These are phyloP conservation scores for Ceyx erithaca DNA, from an alignment of 2,797 vertebrate genomes.

Conservation along the genomic window DNA sequence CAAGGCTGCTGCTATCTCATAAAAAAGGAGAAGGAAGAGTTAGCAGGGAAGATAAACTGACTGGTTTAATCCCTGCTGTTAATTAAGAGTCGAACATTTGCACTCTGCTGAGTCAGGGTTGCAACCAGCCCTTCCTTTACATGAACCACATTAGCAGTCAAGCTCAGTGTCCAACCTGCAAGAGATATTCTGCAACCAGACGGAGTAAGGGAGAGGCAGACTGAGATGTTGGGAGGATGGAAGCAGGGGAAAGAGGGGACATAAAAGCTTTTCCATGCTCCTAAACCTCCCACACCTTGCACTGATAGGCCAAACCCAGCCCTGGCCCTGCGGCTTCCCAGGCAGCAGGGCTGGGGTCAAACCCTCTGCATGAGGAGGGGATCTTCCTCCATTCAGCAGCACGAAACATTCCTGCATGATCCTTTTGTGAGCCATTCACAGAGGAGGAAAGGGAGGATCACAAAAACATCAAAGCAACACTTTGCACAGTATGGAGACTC, in stretches of 20 bases:
- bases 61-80: constrained; percentile 23
- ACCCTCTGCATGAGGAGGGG: background rate
- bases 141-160: background rate
- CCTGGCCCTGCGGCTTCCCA: too few relatives aligned
- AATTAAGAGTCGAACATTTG: constrained; percentile 27
- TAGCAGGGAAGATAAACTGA: constrained; percentile 42
- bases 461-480: background rate
- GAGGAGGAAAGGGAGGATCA: background rate
- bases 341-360: background rate
- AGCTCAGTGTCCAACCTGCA: accelerated
- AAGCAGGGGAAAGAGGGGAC: background rate
- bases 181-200: accelerated
- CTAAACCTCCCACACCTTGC: background rate
- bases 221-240: background rate
- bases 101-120: background rate
- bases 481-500: background rate
- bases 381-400: background rate
- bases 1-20: constrained; percentile 16
- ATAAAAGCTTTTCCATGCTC: background rate
- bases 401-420: accelerated
- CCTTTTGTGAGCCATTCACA: background rate
- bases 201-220: background rate
- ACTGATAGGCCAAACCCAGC: background rate
- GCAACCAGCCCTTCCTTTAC: background rate
- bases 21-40: constrained; percentile 35